phyloP scores from a whole-genome alignment of 2,113 vertebrate genomes.

The Eretmochelys imbricata region DNA sequence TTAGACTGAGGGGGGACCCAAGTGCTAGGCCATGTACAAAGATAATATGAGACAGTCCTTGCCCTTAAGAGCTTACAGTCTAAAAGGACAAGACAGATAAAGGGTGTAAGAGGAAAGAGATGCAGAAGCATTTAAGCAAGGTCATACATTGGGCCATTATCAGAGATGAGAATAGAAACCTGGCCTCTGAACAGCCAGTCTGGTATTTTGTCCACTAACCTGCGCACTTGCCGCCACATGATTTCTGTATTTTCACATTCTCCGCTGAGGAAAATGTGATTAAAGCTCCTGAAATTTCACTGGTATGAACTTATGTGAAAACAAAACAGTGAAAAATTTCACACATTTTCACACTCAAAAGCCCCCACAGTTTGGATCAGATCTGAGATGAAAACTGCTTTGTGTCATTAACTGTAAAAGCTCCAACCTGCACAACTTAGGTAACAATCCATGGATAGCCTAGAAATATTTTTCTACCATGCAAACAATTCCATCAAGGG shows the following conservation, averaged over 20 bases:
- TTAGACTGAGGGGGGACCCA: background rate
- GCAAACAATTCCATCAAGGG: conserved; percentile 42
- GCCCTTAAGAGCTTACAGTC: background rate
- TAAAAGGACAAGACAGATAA: background rate
- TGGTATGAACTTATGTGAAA: background rate
- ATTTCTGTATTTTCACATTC: background rate
- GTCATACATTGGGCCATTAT: background rate
- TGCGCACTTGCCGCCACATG: background rate
- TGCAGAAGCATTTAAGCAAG: background rate
- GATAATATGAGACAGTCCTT: background rate
- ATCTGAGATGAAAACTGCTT: conserved; percentile 5
- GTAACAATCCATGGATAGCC: conserved; percentile 51
- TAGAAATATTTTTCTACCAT: conserved; percentile 21
- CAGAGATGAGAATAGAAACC: background rate
- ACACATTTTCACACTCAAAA: conserved; percentile 31
- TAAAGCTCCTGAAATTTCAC: background rate
- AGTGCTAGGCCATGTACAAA: background rate
- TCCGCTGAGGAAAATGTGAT: background rate
- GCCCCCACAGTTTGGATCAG: background rate
- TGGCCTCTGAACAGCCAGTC: background rate
- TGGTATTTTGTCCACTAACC: background rate
- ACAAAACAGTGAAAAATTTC: conserved; percentile 12
- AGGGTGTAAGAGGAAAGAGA: background rate
- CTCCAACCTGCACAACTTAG: conserved; percentile 56
- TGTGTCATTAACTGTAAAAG: conserved; percentile 53